These are phyloP conservation scores for Fabriciana adippe DNA, from an alignment of 2,888 invertebrate genomes.

Conservation along the genomic window DNA sequence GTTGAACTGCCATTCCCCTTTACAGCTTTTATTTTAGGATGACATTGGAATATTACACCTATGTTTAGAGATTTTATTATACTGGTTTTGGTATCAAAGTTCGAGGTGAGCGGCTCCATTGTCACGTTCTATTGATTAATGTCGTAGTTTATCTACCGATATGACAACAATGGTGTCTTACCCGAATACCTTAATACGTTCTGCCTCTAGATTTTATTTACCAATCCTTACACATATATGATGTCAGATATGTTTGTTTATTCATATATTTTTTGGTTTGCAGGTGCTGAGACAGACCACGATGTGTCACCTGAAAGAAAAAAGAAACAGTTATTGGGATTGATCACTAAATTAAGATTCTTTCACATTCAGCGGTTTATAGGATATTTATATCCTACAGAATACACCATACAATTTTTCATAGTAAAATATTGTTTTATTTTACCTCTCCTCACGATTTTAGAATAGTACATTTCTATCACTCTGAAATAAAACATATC, in stretches of 20 bases:
- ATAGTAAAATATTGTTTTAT: no score
- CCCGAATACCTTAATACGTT: conserved; percentile 73
- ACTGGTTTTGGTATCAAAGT: conserved; percentile 53
- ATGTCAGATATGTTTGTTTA: conserved; percentile 51
- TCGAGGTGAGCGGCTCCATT: conserved; percentile 73
- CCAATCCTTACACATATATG: conserved; percentile 61
- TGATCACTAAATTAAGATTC: background rate
- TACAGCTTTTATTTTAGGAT: conserved; percentile 22
- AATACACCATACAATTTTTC: no score
- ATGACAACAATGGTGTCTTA: conserved; percentile 78
- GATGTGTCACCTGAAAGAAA: conserved; percentile 17
- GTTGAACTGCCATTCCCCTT: conserved; percentile 44
- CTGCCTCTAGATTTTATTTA: conserved; percentile 72
- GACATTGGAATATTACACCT: conserved; percentile 27
- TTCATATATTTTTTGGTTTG: conserved; percentile 47
- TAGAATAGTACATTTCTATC: no score
- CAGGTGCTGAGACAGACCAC: conserved; percentile 45
- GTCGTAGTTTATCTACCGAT: conserved; percentile 78
- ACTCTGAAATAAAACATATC: no score
- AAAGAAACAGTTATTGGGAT: conserved; percentile 1
- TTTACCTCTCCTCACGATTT: no score
- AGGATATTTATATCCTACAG: no score
- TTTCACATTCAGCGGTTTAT: no score
- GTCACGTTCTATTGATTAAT: conserved; percentile 76
- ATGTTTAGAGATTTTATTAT: conserved; percentile 48